Conservation (phyloP, 2,888 invertebrate genomes). For the Eupithecia subfuscata region DNA sequence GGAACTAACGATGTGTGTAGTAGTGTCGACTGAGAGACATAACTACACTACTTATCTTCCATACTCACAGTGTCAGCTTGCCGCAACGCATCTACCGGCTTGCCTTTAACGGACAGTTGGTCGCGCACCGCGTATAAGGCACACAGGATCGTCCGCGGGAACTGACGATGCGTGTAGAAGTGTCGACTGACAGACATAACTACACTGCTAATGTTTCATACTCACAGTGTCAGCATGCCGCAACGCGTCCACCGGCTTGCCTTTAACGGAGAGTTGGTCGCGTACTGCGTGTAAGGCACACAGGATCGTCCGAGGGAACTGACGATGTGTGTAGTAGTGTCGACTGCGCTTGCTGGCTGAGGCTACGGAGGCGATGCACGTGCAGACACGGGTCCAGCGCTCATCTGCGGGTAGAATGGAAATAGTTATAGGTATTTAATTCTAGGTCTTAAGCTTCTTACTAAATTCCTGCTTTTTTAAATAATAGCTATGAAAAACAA, state of each 20-base stretch:
- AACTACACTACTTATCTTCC: background rate
- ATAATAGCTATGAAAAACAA: no score
- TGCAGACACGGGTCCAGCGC: conserved; percentile 62
- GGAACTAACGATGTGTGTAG: conserved; percentile 62
- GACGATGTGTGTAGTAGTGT: conserved; percentile 62
- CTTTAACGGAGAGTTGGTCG: conserved; percentile 67
- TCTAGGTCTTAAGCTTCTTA: no score
- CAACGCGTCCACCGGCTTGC: conserved; percentile 69
- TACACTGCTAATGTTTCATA: conserved; percentile 1
- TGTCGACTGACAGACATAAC: conserved; percentile 44
- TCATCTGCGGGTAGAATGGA: conserved; percentile 54
- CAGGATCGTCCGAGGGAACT: conserved; percentile 54
- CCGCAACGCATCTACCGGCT: conserved; percentile 67
- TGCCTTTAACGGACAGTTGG: conserved; percentile 65
- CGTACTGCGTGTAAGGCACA: conserved; percentile 59
- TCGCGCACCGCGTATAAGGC: conserved; percentile 65
- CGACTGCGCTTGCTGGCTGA: conserved; percentile 61
- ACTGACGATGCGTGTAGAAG: conserved; percentile 63
- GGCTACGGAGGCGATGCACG: conserved; percentile 62
- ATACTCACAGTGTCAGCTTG: conserved; percentile 64
- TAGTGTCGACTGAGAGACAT: conserved; percentile 52
- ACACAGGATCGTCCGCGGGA: conserved; percentile 55
- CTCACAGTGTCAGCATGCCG: conserved; percentile 66
- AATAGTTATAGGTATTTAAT: background rate
- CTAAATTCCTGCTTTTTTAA: no score